Evolutionary conservation across 1,140 invertebrate genomes (phyloP), one percentile per base, ranked within the genome.

Genomic region (Hycleus cichorii): DNA sequence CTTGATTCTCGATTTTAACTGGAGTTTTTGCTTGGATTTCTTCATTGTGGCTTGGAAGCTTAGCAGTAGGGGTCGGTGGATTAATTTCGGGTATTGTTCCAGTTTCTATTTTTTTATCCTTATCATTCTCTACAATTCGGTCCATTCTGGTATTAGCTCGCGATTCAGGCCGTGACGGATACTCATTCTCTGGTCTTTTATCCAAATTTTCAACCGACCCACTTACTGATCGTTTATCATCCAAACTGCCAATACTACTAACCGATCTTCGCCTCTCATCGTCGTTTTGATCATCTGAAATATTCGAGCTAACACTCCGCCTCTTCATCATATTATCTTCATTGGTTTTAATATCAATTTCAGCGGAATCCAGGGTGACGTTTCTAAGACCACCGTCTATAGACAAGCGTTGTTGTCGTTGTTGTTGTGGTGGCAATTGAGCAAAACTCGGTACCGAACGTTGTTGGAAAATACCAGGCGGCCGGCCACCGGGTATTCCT

Each of bases 381-480:
- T 3, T 47, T 60, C 49, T 18, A 18, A 18, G 53, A 49, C 9
- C 40, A 42, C 11, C 40, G 6, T n/a, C 40, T 1, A 11, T 8
- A 42, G 45, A 10, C 32, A 24, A 24, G 7, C 26, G 46, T 12
- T 47, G 11, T 12, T 18, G 24, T 2, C 7, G 11, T 12, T 46
- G 11, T 9, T 49, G 50, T 10, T 60, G 60, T 46, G 49, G 61
- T 26, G 53, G 63, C 40, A 32, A 32, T 32, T 59, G 59, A 7
- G 27, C 52, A 47, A 57, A 60, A 18, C 49, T 50, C 4, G 68
- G 65, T 24, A 62, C 63, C 1, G 67, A 62, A 51, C 64, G 64
- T 60, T 70, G 69, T 38, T 69, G 69, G 47, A 64, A 64, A 12
- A 71, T 47, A 25, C 59, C 59, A 11, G 65, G 65, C n/a, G 62